Percentiles rank a stretch among this genome's conserved stretches.
phyloP scores from a whole-genome alignment of 2,888 invertebrate genomes.

The Callyntrura guangdongensis region DNA sequence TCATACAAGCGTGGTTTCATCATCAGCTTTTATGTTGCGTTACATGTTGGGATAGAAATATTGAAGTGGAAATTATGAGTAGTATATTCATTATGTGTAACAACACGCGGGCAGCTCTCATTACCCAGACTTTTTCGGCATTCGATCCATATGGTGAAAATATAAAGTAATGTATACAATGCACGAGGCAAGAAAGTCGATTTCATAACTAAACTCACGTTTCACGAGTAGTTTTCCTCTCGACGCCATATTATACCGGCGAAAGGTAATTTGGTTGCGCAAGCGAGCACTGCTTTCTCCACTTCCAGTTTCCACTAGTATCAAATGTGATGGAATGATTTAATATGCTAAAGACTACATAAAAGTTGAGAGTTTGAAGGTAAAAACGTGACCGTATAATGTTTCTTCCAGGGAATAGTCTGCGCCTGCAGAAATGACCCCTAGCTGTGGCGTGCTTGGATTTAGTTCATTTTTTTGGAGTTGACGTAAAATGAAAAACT shows the following conservation, averaged over 20 bases:
- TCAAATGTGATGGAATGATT: not conserved
- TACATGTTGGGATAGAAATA: too few species aligned
- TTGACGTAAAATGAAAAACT: too few species aligned
- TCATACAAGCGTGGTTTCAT: too few species aligned
- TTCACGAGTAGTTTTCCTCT: slow-evolving; percentile 9
- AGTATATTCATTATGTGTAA: too few species aligned
- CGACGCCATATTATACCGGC: slow-evolving; percentile 4
- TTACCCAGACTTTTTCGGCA: too few species aligned
- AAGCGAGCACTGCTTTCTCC: not conserved
- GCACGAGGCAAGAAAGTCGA: slow-evolving; percentile 31
- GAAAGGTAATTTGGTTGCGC: not conserved
- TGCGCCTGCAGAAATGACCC: too few species aligned
- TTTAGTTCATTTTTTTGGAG: too few species aligned
- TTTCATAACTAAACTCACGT: slow-evolving; percentile 67
- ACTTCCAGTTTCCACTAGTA: not conserved
- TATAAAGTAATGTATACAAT: not conserved
- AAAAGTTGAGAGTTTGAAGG: not conserved
- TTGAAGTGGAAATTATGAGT: not conserved
- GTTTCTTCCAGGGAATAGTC: not conserved
- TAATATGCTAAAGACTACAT: slow-evolving; percentile 6
- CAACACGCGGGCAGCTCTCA: too few species aligned
- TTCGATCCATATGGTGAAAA: not conserved
- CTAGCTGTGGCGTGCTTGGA: not conserved
- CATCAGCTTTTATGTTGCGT: too few species aligned
- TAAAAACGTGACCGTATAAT: slow-evolving; percentile 18